phyloP scores from a whole-genome alignment of 2,888 invertebrate genomes.

The Prostheceraeus crozeri region DNA sequence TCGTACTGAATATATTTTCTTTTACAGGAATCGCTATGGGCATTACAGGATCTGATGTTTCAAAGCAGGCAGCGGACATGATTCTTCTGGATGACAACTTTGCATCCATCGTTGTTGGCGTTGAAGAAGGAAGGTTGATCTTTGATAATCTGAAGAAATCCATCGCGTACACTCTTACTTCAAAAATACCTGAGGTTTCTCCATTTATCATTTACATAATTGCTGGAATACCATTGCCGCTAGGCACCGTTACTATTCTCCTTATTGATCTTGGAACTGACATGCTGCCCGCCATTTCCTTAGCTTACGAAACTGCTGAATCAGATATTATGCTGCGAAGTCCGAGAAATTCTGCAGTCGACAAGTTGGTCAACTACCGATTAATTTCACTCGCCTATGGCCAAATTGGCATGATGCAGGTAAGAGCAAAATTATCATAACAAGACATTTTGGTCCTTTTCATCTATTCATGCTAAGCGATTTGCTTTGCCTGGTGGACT shows the following conservation, averaged over 20 bases:
- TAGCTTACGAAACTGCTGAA: conserved; percentile 31
- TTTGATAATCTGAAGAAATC: conserved; percentile 31
- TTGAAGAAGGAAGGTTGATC: conserved; percentile 27
- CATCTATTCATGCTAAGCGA: no score
- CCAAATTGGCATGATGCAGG: no score
- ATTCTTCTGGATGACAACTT: conserved; percentile 22
- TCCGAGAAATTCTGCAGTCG: conserved; percentile 11
- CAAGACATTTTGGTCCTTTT: no score
- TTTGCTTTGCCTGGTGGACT: no score
- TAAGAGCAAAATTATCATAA: no score
- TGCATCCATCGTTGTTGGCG: conserved; percentile 15
- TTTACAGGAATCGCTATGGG: conserved; percentile 30
- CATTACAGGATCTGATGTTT: conserved; percentile 16
- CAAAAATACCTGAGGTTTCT: conserved; percentile 22
- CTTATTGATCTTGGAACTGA: conserved; percentile 31
- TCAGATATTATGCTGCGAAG: conserved; percentile 27
- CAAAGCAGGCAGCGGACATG: conserved; percentile 26
- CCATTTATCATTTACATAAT: conserved; percentile 24
- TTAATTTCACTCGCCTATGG: conserved; percentile 90
- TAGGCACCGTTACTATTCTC: conserved; percentile 21
- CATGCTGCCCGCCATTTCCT: conserved; percentile 26
- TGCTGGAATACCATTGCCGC: conserved; percentile 25
- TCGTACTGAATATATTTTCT: no score
- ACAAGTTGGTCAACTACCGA: conserved; percentile 8
- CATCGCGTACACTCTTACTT: conserved; percentile 25